These are phyloP conservation scores for Rhea americana DNA, from an alignment of 2,113 vertebrate genomes.

Conservation along the genomic window DNA sequence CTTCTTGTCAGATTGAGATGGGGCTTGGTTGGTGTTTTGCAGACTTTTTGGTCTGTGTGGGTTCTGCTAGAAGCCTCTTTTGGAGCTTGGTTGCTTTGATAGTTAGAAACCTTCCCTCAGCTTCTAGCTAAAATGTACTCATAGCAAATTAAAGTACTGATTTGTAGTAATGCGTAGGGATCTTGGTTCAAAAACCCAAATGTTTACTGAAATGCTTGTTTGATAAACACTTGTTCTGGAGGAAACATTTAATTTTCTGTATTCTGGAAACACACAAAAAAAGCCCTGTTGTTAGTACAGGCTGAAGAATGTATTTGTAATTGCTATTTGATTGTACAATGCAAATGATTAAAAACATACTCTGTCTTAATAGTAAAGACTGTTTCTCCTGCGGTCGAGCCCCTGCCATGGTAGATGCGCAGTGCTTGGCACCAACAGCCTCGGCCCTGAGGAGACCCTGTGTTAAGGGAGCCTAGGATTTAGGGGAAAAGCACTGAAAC, in stretches of 20 bases:
- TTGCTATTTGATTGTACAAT: neutral
- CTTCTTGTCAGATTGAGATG: neutral
- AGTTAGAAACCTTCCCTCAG: neutral
- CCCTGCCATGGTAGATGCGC: accelerated
- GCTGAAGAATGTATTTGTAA: neutral
- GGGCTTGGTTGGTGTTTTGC: neutral
- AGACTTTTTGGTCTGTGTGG: neutral
- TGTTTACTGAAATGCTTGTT: neutral
- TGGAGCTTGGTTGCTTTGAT: neutral
- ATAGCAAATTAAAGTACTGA: neutral
- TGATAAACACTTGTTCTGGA: neutral
- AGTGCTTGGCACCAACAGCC: accelerated
- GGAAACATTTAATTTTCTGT: neutral
- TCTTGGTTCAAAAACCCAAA: neutral
- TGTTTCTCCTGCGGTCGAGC: neutral
- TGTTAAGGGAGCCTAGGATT: neutral
- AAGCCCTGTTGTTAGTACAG: neutral
- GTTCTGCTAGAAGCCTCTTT: neutral
- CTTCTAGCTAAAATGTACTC: neutral
- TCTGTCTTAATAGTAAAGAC: neutral
- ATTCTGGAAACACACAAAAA: neutral
- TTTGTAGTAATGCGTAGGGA: neutral
- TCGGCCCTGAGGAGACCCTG: accelerated
- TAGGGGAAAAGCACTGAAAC: accelerated
- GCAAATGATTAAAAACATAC: neutral